A percentile compares a stretch with the other conserved stretches of the same genome.
Evolutionary conservation across 2,797 vertebrate species (phyloP).

Genomic region (Smutsia gigantea): DNA sequence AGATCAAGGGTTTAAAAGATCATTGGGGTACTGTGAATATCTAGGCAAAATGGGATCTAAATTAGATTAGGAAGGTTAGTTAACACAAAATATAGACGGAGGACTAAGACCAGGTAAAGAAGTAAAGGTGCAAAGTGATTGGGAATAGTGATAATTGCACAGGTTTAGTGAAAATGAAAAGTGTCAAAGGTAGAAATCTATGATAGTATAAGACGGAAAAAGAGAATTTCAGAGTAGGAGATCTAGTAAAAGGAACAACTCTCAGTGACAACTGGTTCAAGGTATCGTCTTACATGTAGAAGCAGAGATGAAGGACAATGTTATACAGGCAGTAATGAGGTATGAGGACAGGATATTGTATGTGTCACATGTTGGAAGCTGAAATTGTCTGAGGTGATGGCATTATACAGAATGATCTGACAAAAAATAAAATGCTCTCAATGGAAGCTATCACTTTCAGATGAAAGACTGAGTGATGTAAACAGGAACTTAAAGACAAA

Average conservation of each 20-base stretch:
- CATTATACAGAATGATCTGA: background rate
- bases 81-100: background rate
- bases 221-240: background rate
- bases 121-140: background rate
- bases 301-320: background rate
- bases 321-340: background rate
- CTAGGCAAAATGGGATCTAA: background rate
- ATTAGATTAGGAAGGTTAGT: background rate
- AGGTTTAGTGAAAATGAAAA: background rate
- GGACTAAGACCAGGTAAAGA: background rate
- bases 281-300: background rate
- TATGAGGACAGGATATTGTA: background rate
- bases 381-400: background rate
- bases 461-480: background rate
- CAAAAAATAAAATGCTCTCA: slow-evolving; percentile 21
- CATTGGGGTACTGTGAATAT: background rate
- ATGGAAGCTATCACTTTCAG: background rate
- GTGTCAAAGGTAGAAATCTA: background rate
- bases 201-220: background rate
- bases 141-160: background rate
- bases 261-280: background rate
- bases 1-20: background rate
- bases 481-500: slow-evolving; percentile 36
- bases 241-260: background rate
- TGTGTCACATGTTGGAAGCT: background rate